phyloP scores from a whole-genome alignment of 2,888 invertebrate genomes.

The Drosophila algonquin region DNA sequence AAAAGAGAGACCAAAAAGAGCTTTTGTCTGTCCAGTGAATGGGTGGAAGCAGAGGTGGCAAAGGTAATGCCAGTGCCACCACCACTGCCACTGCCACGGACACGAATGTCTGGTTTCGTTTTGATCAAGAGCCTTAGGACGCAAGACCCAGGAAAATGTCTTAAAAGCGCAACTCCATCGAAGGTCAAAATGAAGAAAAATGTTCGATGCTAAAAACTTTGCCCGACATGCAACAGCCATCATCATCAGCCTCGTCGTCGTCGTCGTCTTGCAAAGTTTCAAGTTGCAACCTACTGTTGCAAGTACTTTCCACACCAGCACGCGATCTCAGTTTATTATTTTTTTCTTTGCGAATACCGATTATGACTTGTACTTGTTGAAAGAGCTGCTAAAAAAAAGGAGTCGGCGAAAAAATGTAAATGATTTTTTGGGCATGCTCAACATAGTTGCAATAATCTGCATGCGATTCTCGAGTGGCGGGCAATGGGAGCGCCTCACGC shows the following conservation, averaged over 20 bases:
- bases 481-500: constrained; percentile 66
- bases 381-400: constrained; percentile 25
- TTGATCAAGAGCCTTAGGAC: constrained; percentile 34
- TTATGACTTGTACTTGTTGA: constrained; percentile 64
- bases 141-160: constrained; percentile 47
- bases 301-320: constrained; percentile 45
- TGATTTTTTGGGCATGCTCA: constrained; percentile 61
- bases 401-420: constrained; percentile 41
- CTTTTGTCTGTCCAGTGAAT: constrained; percentile 18
- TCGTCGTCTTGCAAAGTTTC: constrained; percentile 23
- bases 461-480: constrained; percentile 63
- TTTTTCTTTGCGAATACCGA: constrained; percentile 44
- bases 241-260: not conserved
- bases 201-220: constrained; percentile 18
- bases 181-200: constrained; percentile 11
- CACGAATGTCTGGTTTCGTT: constrained; percentile 27
- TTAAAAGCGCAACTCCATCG: constrained; percentile 1
- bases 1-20: constrained; percentile 31
- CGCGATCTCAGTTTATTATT: constrained; percentile 53
- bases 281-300: constrained; percentile 33
- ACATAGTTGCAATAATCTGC: constrained; percentile 70
- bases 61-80: constrained; percentile 4
- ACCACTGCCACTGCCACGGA: constrained; percentile 9
- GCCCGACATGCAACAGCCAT: constrained; percentile 20
- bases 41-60: constrained; percentile 7